A percentile compares a stretch with the other conserved stretches of the same genome.
These are phyloP conservation scores for Ceyx cyanopectus DNA, from an alignment of 2,113 vertebrate species.

Conservation along the genomic window DNA sequence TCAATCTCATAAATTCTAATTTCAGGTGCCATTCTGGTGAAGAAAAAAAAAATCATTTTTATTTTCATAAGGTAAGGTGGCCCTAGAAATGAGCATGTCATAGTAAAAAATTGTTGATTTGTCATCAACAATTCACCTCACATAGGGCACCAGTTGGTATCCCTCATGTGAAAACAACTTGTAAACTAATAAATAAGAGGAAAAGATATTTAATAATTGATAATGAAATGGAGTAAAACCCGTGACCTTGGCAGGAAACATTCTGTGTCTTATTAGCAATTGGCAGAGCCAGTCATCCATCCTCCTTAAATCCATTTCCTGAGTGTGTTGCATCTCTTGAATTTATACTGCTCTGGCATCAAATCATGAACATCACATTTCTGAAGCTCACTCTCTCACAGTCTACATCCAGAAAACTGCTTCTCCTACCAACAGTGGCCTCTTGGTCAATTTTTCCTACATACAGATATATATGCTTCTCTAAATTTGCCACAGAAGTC, in stretches of 20 bases:
- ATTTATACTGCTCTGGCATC: conserved; percentile 15
- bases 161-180: conserved; percentile 58
- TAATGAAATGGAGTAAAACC: conserved; percentile 60
- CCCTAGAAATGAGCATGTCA: background rate
- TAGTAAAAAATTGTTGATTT: background rate
- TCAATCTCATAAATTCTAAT: background rate
- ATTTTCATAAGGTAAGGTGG: background rate
- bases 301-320: conserved; percentile 38
- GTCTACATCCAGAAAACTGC: background rate
- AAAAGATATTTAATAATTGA: conserved; percentile 66
- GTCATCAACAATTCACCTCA: conserved; percentile 43
- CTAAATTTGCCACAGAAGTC: conserved; percentile 7
- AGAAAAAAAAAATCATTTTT: background rate
- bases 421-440: background rate
- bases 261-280: conserved; percentile 43
- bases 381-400: background rate
- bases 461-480: background rate
- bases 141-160: background rate
- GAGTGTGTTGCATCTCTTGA: background rate
- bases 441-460: background rate
- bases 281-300: conserved; percentile 45
- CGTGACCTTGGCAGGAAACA: conserved; percentile 56
- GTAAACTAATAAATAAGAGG: conserved; percentile 60
- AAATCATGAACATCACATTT: conserved; percentile 5
- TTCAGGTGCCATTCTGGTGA: background rate